phyloP scores from a whole-genome alignment of 2,113 vertebrate genomes.

The Scopus umbretta region DNA sequence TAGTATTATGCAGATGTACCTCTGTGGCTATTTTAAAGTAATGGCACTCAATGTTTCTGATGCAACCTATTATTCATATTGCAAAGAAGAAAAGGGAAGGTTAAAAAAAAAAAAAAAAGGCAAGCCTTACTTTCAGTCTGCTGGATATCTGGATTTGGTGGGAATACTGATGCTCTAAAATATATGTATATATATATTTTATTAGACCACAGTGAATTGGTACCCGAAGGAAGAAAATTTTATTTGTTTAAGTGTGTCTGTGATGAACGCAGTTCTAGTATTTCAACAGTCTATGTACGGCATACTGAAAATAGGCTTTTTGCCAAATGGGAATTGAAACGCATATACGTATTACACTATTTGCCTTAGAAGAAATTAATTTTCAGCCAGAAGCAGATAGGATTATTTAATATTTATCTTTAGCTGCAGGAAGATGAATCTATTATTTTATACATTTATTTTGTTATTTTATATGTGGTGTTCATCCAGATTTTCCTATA shows the following conservation, averaged over 20 bases:
- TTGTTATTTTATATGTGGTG: conserved; percentile 59
- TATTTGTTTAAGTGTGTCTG: conserved; percentile 66
- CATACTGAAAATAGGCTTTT: conserved; percentile 70
- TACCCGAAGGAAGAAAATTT: conserved; percentile 61
- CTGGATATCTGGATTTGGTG: conserved; percentile 53
- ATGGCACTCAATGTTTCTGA: background rate
- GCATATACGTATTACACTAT: conserved; percentile 72
- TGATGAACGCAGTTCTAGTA: conserved; percentile 61
- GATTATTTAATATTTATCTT: conserved; percentile 85
- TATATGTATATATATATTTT: background rate
- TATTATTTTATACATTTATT: conserved; percentile 76
- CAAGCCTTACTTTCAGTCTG: background rate
- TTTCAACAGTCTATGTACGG: conserved; percentile 64
- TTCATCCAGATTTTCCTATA: conserved; percentile 40
- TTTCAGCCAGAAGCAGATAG: conserved; percentile 73
- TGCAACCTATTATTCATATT: conserved; percentile 7
- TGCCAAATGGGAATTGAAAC: conserved; percentile 78
- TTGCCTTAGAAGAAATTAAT: conserved; percentile 83
- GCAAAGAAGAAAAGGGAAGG: background rate
- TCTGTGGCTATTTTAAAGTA: background rate
- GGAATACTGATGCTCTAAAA: conserved; percentile 33
- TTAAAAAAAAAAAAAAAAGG: background rate
- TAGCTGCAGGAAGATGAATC: conserved; percentile 76
- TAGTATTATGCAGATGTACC: background rate
- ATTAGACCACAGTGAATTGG: background rate